Evolutionary conservation across 2,113 vertebrate genomes (phyloP).

Genomic region (Telmatochromis brachygnathus): DNA sequence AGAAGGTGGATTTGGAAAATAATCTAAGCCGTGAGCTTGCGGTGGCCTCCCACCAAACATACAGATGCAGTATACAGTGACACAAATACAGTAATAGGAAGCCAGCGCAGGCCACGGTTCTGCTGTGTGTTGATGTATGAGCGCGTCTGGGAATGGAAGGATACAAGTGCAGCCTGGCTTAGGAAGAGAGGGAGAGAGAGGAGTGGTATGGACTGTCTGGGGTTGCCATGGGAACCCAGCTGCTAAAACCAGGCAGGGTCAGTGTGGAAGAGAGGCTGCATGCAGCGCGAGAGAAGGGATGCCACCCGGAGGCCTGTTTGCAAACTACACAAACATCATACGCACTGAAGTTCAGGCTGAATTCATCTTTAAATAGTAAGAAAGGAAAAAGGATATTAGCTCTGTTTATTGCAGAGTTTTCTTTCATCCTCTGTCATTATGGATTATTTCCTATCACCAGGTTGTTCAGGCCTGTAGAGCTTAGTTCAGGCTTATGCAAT

Average conservation of each 20-base stretch:
- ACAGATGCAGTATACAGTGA: neutral
- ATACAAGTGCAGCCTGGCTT: slow-evolving; percentile 46
- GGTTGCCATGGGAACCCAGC: slow-evolving; percentile 72
- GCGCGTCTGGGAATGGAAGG: slow-evolving; percentile 55
- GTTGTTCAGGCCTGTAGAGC: neutral
- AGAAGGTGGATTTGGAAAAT: neutral
- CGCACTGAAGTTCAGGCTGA: neutral
- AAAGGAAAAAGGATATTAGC: neutral
- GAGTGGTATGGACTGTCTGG: slow-evolving; percentile 59
- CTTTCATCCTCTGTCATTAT: neutral
- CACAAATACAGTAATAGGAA: slow-evolving; percentile 1
- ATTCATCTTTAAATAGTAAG: neutral
- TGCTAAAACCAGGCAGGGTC: slow-evolving; percentile 69
- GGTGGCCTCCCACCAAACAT: neutral
- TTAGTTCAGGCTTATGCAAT: slow-evolving; percentile 11
- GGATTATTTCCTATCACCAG: neutral
- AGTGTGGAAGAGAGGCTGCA: slow-evolving; percentile 35
- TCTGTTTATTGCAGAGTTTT: neutral
- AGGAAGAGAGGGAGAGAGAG: slow-evolving; percentile 40
- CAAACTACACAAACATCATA: slow-evolving; percentile 38
- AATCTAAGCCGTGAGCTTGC: slow-evolving; percentile 5
- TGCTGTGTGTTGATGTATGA: slow-evolving; percentile 46
- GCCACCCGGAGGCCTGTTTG: slow-evolving; percentile 51
- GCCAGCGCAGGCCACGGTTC: neutral
- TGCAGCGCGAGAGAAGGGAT: slow-evolving; percentile 37